These are phyloP conservation scores for Drosophila dunni DNA, from an alignment of 1,140 invertebrate genomes.

Conservation along the genomic window DNA sequence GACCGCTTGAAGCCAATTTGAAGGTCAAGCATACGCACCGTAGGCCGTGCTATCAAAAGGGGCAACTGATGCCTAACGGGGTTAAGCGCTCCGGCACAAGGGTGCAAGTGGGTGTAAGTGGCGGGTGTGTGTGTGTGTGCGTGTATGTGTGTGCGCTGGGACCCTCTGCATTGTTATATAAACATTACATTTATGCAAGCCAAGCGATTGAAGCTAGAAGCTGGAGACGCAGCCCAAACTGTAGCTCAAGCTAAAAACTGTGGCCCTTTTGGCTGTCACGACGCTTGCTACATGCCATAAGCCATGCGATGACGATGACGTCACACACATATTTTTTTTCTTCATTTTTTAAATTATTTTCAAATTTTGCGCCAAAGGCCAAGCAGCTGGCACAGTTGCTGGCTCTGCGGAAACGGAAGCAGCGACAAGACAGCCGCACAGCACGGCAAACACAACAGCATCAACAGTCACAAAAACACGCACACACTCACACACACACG, in stretches of 20 bases:
- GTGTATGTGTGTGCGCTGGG: not conserved
- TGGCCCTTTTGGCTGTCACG: conserved; percentile 23
- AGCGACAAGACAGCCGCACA: conserved; percentile 69
- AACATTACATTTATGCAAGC: conserved; percentile 54
- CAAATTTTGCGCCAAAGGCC: conserved; percentile 76
- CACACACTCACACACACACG: not conserved
- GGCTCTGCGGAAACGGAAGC: conserved; percentile 67
- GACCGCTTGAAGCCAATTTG: conserved; percentile 69
- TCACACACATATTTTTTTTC: conserved; percentile 24
- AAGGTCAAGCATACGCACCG: conserved; percentile 78
- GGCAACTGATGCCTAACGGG: conserved; percentile 4
- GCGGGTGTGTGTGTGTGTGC: not conserved
- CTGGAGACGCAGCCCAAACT: not conserved
- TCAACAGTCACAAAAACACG: conserved; percentile 25
- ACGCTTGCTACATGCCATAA: conserved; percentile 28
- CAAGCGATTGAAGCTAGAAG: not conserved
- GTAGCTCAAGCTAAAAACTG: not conserved
- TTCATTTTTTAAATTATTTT: conserved; percentile 70
- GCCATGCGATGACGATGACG: conserved; percentile 54
- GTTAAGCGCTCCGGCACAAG: too few relatives aligned
- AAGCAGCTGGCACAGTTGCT: conserved; percentile 50
- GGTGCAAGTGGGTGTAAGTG: not conserved
- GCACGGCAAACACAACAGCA: conserved; percentile 46
- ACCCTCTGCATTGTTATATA: conserved; percentile 56
- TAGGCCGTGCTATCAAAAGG: conserved; percentile 17